These are phyloP conservation scores for Agrilus mali DNA, from an alignment of 2,888 invertebrate genomes.

Conservation along the genomic window DNA sequence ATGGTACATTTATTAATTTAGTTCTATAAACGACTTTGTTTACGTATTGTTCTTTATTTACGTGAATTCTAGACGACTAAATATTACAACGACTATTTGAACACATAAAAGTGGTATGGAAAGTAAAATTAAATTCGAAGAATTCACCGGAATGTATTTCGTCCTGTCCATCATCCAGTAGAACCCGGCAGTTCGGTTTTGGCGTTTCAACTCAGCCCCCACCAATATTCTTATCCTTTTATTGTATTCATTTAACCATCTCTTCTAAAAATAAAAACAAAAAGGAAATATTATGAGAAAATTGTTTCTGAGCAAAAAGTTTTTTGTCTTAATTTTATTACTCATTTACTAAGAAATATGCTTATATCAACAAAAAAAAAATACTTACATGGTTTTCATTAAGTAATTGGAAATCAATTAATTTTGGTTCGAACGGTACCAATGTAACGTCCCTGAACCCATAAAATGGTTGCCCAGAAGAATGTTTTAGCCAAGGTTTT, in stretches of 20 bases:
- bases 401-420: conserved; percentile 65
- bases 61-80: no score
- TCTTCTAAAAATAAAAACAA: conserved; percentile 42
- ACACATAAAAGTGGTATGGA: no score
- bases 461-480: conserved; percentile 42
- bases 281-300: no score
- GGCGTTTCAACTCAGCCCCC: conserved; percentile 59
- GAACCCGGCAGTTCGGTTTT: conserved; percentile 57
- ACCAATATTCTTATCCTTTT: conserved; percentile 56
- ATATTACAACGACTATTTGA: no score
- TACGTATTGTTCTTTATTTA: no score
- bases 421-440: conserved; percentile 76
- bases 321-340: conserved; percentile 1
- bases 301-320: no score
- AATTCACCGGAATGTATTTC: conserved; percentile 42
- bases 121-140: no score
- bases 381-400: conserved; percentile 63
- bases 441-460: conserved; percentile 73
- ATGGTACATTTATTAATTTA: no score
- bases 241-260: conserved; percentile 72
- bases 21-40: no score
- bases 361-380: background rate
- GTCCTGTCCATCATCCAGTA: conserved; percentile 82
- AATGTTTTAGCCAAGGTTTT: conserved; percentile 35
- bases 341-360: no score